phyloP scores from a whole-genome alignment of 2,797 vertebrate genomes.

The Merluccius polli region DNA sequence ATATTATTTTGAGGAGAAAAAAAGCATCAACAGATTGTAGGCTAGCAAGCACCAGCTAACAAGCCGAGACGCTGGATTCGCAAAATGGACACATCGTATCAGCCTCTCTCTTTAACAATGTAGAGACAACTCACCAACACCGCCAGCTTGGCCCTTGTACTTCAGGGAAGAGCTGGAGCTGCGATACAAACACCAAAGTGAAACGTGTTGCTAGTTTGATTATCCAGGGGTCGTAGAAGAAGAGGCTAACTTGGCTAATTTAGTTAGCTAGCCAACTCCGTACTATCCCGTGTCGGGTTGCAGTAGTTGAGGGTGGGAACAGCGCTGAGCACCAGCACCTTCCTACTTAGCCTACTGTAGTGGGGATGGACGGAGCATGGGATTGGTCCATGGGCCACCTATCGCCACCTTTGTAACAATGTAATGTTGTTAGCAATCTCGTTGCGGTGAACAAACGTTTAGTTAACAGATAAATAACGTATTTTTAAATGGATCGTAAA shows the following conservation, averaged over 20 bases:
- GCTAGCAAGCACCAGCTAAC: slow-evolving; percentile 56
- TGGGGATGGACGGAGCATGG: neutral
- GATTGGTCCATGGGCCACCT: neutral
- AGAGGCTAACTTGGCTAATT: slow-evolving; percentile 60
- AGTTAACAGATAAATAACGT: neutral
- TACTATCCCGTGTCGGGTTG: slow-evolving; percentile 67
- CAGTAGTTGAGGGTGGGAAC: slow-evolving; percentile 61
- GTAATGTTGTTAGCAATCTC: neutral
- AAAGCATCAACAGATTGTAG: slow-evolving; percentile 30
- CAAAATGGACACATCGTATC: slow-evolving; percentile 63
- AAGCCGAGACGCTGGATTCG: slow-evolving; percentile 48
- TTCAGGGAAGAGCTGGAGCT: slow-evolving; percentile 26
- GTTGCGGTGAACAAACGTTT: neutral
- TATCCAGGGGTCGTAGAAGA: slow-evolving; percentile 15
- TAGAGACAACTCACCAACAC: slow-evolving; percentile 58
- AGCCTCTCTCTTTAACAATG: slow-evolving; percentile 36
- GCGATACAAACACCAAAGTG: neutral
- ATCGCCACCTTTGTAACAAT: neutral
- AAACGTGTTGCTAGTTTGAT: neutral
- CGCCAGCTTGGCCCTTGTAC: slow-evolving; percentile 14
- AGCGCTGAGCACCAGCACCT: slow-evolving; percentile 27
- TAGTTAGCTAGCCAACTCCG: slow-evolving; percentile 44
- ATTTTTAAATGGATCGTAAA: neutral
- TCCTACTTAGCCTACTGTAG: slow-evolving; percentile 21
- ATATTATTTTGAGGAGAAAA: neutral